phyloP scores from a whole-genome alignment of 2,113 vertebrate species.

The Cololabis saira region DNA sequence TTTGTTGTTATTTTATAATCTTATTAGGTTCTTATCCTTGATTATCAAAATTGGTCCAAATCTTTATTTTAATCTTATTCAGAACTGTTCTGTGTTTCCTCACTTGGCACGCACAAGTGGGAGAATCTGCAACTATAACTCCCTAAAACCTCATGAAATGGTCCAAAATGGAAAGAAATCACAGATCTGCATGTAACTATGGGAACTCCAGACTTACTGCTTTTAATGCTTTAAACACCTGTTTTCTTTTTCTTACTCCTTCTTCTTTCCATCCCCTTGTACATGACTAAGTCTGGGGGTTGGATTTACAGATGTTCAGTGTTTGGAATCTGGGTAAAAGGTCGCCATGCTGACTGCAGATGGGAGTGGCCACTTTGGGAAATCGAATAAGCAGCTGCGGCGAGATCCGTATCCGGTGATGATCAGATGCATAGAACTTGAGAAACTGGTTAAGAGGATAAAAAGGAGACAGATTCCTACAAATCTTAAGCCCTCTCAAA shows the following conservation, averaged over 20 bases:
- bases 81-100: conserved; percentile 8
- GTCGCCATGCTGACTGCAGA: conserved; percentile 49
- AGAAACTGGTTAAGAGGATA: no score
- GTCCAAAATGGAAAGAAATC: conserved; percentile 28
- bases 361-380: conserved; percentile 59
- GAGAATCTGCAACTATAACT: not conserved
- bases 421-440: conserved; percentile 13
- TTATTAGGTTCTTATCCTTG: no score
- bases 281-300: conserved; percentile 36
- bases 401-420: conserved; percentile 23
- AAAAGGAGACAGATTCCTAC: conserved; percentile 3
- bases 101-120: conserved; percentile 19
- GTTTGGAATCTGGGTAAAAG: conserved; percentile 81
- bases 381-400: conserved; percentile 66
- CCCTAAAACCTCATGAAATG: conserved; percentile 22
- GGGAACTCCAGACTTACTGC: conserved; percentile 39
- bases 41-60: no score
- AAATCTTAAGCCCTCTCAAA: not conserved
- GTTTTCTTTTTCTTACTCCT: not conserved
- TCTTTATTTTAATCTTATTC: not conserved
- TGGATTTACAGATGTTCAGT: conserved; percentile 74
- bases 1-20: no score
- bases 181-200: conserved; percentile 25
- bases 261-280: conserved; percentile 10
- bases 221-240: conserved; percentile 26